Evolutionary conservation across 2,113 vertebrate species (phyloP).

Genomic region (Ceyx melanurus): DNA sequence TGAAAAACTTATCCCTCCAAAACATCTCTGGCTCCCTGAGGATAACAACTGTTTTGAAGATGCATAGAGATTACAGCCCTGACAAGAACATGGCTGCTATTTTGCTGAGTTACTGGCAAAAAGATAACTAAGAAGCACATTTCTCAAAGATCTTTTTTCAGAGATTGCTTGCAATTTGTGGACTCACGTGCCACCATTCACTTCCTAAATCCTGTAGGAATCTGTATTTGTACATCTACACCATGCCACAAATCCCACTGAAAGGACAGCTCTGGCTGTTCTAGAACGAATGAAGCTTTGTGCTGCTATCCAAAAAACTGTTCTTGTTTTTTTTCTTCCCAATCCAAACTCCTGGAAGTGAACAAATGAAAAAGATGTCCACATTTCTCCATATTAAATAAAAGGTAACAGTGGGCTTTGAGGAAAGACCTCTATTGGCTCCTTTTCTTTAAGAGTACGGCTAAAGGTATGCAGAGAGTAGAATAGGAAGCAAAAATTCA

Average conservation of each 20-base stretch:
- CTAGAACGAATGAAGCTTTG: neutral
- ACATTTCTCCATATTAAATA: neutral
- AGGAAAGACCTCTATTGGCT: neutral
- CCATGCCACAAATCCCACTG: neutral
- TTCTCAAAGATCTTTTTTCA: neutral
- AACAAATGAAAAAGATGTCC: neutral
- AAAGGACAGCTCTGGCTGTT: neutral
- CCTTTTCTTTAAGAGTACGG: neutral
- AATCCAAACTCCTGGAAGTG: neutral
- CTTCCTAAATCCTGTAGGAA: neutral
- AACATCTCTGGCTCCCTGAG: neutral
- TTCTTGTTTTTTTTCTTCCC: rapidly evolving
- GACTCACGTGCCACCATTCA: rapidly evolving
- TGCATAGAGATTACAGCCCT: rapidly evolving
- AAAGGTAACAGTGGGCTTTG: neutral
- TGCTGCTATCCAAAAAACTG: neutral
- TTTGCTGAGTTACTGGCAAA: neutral
- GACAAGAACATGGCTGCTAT: neutral
- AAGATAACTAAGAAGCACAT: neutral
- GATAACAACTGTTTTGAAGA: neutral
- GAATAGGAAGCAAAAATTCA: neutral
- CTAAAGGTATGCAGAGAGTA: neutral
- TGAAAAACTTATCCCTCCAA: neutral
- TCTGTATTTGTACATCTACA: too few species aligned
- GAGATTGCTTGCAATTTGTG: neutral